A percentile compares a stretch with the other conserved stretches of the same genome.
Conservation (phyloP, 2,797 vertebrate species). For the Characodon lateralis region DNA sequence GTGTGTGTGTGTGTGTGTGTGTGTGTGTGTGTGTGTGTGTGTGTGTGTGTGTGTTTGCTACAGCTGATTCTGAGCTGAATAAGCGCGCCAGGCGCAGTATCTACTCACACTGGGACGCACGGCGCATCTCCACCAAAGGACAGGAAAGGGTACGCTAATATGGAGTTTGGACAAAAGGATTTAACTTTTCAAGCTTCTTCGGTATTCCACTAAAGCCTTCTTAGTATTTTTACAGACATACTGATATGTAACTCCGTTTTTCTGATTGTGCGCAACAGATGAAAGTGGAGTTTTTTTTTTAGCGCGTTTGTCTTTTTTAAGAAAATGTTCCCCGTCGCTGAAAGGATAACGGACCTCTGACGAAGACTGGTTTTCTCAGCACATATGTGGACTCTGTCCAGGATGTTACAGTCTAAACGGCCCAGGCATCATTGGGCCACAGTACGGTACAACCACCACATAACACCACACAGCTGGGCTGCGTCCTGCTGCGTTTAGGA, state of each 20-base stretch:
- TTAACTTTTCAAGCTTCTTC: constrained; percentile 36
- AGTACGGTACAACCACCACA: constrained; percentile 67
- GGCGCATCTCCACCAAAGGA: constrained; percentile 55
- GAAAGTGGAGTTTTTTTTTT: constrained; percentile 57
- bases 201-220: constrained; percentile 11
- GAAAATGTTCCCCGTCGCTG: constrained; percentile 59
- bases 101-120: constrained; percentile 67
- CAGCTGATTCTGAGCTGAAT: constrained; percentile 70
- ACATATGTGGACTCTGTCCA: constrained; percentile 77
- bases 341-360: constrained; percentile 66
- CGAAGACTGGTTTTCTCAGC: constrained; percentile 65
- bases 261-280: constrained; percentile 53
- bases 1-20: background rate
- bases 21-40: constrained; percentile 15
- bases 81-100: constrained; percentile 52
- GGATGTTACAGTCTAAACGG: constrained; percentile 84
- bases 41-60: constrained; percentile 14
- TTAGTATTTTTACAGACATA: constrained; percentile 10
- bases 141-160: constrained; percentile 22
- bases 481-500: constrained; percentile 76
- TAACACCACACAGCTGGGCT: constrained; percentile 76
- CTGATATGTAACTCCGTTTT: constrained; percentile 35
- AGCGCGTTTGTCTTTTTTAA: constrained; percentile 33
- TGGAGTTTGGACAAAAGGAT: constrained; percentile 62
- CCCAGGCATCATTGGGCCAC: constrained; percentile 84